Conservation (phyloP, 2,797 vertebrate genomes). For the Acanthiza pusilla region DNA sequence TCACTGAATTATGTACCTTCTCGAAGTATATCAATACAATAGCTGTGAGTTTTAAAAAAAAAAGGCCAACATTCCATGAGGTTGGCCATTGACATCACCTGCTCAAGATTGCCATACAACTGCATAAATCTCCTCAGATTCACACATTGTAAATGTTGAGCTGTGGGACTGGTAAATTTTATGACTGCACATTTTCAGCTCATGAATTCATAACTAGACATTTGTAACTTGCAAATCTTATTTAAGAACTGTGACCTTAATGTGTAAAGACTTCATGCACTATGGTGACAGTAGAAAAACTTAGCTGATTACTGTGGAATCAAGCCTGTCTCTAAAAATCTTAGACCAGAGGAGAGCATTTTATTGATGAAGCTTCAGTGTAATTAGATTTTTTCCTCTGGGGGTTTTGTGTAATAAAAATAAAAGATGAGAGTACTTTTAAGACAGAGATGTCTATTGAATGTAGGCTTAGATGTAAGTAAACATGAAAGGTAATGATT, state of each 20-base stretch:
- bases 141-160: background rate
- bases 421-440: background rate
- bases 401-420: background rate
- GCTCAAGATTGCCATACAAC: background rate
- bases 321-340: background rate
- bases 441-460: background rate
- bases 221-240: slow-evolving; percentile 39
- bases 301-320: background rate
- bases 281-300: background rate
- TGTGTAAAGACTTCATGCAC: background rate
- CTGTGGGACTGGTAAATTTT: slow-evolving; percentile 13
- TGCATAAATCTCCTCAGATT: background rate
- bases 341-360: background rate
- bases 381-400: background rate
- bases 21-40: background rate
- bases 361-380: background rate
- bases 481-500: background rate
- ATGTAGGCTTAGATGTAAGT: background rate
- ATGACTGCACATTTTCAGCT: slow-evolving; percentile 21
- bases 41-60: background rate
- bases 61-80: background rate
- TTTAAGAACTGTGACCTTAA: slow-evolving; percentile 27
- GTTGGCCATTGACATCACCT: background rate
- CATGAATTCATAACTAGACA: slow-evolving; percentile 34
- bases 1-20: background rate